Evolutionary conservation across 64 coral and sea anemone genomes (phyloP), one percentile per base, ranked within the genome.

Genomic region (Montipora capricornis): DNA sequence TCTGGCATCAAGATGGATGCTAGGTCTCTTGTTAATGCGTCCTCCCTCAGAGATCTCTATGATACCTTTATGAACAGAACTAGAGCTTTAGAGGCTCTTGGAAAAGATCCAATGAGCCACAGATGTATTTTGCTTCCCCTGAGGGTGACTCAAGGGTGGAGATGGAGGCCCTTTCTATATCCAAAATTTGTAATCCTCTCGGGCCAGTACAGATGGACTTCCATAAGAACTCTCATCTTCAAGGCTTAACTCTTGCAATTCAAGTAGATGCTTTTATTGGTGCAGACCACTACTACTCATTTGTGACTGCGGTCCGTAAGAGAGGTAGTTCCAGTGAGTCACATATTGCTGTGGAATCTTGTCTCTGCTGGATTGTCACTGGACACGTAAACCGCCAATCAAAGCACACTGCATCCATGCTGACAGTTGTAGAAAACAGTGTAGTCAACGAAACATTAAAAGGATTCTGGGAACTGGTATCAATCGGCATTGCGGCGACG

Each of bases 221-320:
- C 12, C 17, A 60, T 11, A 53, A 78, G 20, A 58, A 91, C 48
- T 1, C 78, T 76, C 79, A 82, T 47, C 20, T 91, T 44, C 66
- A 20, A 24, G 61, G 59, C 61, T 75, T 45, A 37, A 91, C 24
- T 20, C 76, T 91, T 74, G 66, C 89, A 19, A 79, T 91, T 29
- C 45, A 91, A 2, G 78, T 91, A 14, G 89, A 91, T 45, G 68
- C 60, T 3, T 19, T 91, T 76, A 92, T 84, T 29, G 90, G 90
- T 55, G 78, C 3, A 71, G 88, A 92, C 70, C 49, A 64, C 22
- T 91, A 74, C n/a, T 76, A 83, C 66, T 58, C 20, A 12, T 89
- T 89, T 89, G 88, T 89, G 13, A 79, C 37, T 37, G 37, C 37
- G 37, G 37, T 37, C 37, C 1, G 37, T 37, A 37, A 37, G 37